Percentiles rank a stretch among this genome's conserved stretches.
Evolutionary conservation across 2,888 invertebrate genomes (phyloP).

Genomic region (Hemicrepidius hirtus): DNA sequence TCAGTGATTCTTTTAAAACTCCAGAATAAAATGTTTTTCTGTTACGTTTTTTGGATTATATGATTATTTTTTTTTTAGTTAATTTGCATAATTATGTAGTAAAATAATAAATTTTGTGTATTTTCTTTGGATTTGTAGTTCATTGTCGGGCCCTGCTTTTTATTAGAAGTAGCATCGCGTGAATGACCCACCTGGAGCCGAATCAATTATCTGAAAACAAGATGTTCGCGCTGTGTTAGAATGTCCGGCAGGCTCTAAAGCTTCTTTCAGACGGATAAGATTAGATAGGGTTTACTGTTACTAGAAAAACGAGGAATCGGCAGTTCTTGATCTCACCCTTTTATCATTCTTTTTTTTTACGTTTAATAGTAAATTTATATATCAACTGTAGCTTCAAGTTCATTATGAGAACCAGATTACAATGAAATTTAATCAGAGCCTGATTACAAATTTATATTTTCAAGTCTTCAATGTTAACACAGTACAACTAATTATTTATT

Average conservation of each 20-base stretch:
- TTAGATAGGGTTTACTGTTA: conserved; percentile 13
- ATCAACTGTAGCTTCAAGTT: neutral
- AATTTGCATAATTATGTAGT: neutral
- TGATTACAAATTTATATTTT: neutral
- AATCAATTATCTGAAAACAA: conserved; percentile 44
- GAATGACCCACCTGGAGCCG: conserved; percentile 41
- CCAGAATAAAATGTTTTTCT: too few species aligned
- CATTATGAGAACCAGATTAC: neutral
- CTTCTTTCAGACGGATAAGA: conserved; percentile 15
- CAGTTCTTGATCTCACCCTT: neutral
- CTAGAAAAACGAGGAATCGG: conserved; percentile 1
- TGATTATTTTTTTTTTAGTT: neutral
- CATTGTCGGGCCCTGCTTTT: conserved; percentile 22
- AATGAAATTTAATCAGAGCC: neutral
- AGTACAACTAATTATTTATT: too few species aligned
- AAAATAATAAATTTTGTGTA: neutral
- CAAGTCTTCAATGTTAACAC: neutral
- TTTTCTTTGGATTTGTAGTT: conserved; percentile 9
- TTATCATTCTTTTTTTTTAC: neutral
- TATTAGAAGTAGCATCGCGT: conserved; percentile 42
- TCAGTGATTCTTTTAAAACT: too few species aligned
- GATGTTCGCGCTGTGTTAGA: conserved; percentile 36
- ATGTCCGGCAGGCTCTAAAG: conserved; percentile 32
- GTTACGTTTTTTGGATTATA: neutral
- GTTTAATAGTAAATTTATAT: neutral